Evolutionary conservation across 64 coral and sea anemone genomes (phyloP).

Genomic region (Porites australiensis): DNA sequence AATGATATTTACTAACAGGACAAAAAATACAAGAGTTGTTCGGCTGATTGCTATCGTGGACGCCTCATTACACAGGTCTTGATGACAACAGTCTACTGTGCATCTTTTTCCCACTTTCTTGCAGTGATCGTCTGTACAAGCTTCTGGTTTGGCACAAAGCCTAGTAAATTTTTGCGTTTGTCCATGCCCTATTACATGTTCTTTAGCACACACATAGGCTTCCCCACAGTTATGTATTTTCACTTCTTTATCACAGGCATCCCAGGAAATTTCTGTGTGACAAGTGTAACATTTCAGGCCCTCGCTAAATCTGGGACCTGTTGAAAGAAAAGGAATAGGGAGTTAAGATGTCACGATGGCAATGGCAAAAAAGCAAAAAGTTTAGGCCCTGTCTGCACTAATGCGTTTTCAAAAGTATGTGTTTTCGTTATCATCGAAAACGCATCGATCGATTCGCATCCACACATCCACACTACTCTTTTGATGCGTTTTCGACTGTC

Average conservation of each 20-base stretch:
- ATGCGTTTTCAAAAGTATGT: too few species aligned
- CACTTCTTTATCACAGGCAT: not conserved
- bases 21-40: not conserved
- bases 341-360: too few species aligned
- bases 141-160: not conserved
- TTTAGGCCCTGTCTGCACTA: too few species aligned
- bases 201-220: not conserved
- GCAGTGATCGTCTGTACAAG: conserved; percentile 6
- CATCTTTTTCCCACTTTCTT: not conserved
- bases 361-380: too few species aligned
- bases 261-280: not conserved
- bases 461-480: too few species aligned
- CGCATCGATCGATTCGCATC: too few species aligned
- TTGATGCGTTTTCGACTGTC: too few species aligned
- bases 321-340: not conserved
- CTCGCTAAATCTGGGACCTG: conserved; percentile 10
- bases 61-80: conserved; percentile 7
- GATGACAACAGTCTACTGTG: not conserved
- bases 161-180: not conserved
- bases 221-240: too few species aligned
- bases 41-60: not conserved
- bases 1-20: not conserved
- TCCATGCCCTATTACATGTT: not conserved
- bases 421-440: too few species aligned
- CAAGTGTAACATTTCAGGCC: conserved; percentile 6